Conservation (phyloP, 2,113 vertebrate genomes). For the Ammodytes dubius region DNA sequence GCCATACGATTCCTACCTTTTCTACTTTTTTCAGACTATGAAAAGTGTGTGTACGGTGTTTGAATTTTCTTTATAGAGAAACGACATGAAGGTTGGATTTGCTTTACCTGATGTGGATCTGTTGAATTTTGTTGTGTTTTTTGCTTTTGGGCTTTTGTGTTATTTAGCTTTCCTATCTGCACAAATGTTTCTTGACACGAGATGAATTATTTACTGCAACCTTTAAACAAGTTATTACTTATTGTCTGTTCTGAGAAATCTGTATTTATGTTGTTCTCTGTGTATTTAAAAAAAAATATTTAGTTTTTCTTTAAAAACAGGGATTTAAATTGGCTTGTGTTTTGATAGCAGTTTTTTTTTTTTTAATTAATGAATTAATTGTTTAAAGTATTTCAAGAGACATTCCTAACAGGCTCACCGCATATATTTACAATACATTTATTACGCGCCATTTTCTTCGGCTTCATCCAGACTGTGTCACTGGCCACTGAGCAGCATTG, state of each 20-base stretch:
- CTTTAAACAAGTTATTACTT: slow-evolving; percentile 31
- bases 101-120: slow-evolving; percentile 44
- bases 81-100: slow-evolving; percentile 61
- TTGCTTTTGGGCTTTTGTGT: slow-evolving; percentile 47
- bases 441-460: neutral
- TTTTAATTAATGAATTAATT: slow-evolving; percentile 9
- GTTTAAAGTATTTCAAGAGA: slow-evolving; percentile 23
- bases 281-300: slow-evolving; percentile 25
- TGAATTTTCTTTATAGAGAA: slow-evolving; percentile 50
- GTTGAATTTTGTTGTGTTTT: slow-evolving; percentile 44
- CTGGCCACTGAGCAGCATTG: neutral
- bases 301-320: slow-evolving; percentile 29
- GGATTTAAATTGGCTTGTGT: slow-evolving; percentile 39
- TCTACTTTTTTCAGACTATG: slow-evolving; percentile 71
- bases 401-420: slow-evolving; percentile 43
- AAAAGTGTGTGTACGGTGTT: slow-evolving; percentile 49
- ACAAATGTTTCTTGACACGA: slow-evolving; percentile 39
- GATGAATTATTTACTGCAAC: slow-evolving; percentile 40
- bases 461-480: neutral
- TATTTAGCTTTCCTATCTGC: slow-evolving; percentile 41
- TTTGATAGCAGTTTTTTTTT: slow-evolving; percentile 37
- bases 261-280: slow-evolving; percentile 50
- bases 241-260: slow-evolving; percentile 35
- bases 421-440: slow-evolving; percentile 33
- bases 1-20: slow-evolving; percentile 75